Evolutionary conservation across 2,888 invertebrate species (phyloP).

Genomic region (Rotaria sp.): DNA sequence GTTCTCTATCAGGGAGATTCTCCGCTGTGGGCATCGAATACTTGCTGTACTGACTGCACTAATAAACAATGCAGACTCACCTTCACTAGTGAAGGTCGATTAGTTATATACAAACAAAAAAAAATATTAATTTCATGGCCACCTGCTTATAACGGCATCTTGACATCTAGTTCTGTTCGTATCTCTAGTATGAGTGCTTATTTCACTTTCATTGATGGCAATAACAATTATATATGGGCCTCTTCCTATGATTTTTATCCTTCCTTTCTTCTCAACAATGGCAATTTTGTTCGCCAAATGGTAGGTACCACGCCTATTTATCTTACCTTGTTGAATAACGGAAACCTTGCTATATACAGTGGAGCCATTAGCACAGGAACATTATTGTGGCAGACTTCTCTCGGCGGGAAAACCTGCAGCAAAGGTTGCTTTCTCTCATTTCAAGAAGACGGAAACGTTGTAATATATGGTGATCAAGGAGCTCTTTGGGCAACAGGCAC

Average conservation of each 20-base stretch:
- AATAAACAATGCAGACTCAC: background rate
- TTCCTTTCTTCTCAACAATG: background rate
- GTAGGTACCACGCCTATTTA: background rate
- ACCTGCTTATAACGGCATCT: background rate
- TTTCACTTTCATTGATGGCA: background rate
- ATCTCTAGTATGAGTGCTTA: background rate
- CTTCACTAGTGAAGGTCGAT: background rate
- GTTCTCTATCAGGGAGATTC: background rate
- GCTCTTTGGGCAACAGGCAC: background rate
- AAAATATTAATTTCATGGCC: background rate
- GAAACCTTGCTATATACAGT: background rate
- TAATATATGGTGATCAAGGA: background rate
- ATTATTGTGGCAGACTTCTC: background rate
- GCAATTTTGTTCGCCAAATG: background rate
- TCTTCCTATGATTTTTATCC: constrained; percentile 1
- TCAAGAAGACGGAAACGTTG: background rate
- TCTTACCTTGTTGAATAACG: background rate
- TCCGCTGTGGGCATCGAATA: background rate
- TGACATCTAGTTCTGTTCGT: background rate
- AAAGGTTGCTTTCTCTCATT: background rate
- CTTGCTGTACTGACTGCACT: background rate
- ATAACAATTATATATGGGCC: background rate
- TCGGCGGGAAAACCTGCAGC: background rate
- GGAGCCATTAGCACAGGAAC: background rate
- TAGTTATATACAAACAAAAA: background rate